Percentiles rank a stretch among this genome's conserved stretches.
phyloP scores from a whole-genome alignment of 1,140 invertebrate genomes.

The Meloidogyne chitwoodi region DNA sequence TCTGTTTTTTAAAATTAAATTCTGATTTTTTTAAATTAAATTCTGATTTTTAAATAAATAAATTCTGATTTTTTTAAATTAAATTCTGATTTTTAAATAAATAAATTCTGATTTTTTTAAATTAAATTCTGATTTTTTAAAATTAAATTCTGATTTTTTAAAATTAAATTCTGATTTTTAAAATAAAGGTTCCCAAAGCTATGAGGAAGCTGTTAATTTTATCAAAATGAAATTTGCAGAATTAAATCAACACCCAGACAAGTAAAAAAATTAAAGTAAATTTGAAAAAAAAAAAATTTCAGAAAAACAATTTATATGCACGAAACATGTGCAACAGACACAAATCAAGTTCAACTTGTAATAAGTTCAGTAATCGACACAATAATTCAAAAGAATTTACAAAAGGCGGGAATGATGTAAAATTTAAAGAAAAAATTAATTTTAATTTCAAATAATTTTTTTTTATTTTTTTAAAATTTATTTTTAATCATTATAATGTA shows the following conservation, averaged over 20 bases:
- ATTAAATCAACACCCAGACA: conserved; percentile 57
- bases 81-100: conserved; percentile 3
- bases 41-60: background rate
- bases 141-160: background rate
- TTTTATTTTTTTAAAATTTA: background rate
- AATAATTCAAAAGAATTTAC: conserved; percentile 61
- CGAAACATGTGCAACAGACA: conserved; percentile 61
- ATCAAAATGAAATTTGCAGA: conserved; percentile 58
- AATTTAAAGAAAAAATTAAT: background rate
- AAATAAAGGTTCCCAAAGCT: conserved; percentile 54
- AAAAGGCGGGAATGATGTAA: conserved; percentile 61
- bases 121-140: background rate
- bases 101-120: background rate
- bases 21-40: background rate
- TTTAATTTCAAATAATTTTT: background rate
- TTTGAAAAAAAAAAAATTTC: background rate
- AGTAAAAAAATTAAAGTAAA: conserved; percentile 20
- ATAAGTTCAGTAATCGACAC: conserved; percentile 61
- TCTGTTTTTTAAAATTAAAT: conserved; percentile 8
- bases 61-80: too few relatives aligned
- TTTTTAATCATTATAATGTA: background rate
- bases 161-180: background rate
- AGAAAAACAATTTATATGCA: conserved; percentile 53
- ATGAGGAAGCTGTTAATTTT: conserved; percentile 57
- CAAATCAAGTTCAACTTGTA: conserved; percentile 59